These are phyloP conservation scores for Drosophila miranda DNA, from an alignment of 1,140 invertebrate genomes.

Conservation along the genomic window DNA sequence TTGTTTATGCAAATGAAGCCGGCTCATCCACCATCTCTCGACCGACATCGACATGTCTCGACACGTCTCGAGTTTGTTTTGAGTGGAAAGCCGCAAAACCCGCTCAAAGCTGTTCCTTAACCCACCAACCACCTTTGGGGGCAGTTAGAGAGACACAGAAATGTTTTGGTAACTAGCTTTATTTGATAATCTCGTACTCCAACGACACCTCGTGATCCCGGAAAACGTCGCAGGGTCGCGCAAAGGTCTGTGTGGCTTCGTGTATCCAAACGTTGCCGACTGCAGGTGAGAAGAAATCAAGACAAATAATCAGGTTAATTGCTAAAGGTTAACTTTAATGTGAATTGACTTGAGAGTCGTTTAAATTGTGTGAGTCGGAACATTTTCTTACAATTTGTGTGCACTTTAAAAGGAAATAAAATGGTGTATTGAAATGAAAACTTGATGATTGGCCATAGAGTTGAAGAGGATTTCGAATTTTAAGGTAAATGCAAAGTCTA, in stretches of 20 bases:
- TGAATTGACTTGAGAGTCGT: not conserved
- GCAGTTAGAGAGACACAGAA: not conserved
- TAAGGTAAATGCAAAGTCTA: too few relatives aligned
- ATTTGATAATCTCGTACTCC: slow-evolving; percentile 69
- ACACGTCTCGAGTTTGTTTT: slow-evolving; percentile 20
- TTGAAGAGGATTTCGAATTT: too few relatives aligned
- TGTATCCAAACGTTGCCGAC: slow-evolving; percentile 98
- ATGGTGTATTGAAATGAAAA: too few relatives aligned
- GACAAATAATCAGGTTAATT: slow-evolving; percentile 25
- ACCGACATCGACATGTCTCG: not conserved
- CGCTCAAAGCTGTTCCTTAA: slow-evolving; percentile 34
- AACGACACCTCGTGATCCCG: slow-evolving; percentile 71
- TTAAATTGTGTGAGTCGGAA: not conserved
- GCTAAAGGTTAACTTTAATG: slow-evolving; percentile 87
- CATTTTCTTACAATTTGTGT: too few relatives aligned
- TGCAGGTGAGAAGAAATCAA: slow-evolving; percentile 82
- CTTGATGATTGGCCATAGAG: too few relatives aligned
- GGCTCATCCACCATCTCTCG: slow-evolving; percentile 31
- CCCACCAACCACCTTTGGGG: slow-evolving; percentile 13
- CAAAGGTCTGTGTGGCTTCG: slow-evolving; percentile 94
- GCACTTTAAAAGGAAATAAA: too few relatives aligned
- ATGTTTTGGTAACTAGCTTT: slow-evolving; percentile 29
- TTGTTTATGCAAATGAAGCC: slow-evolving; percentile 74
- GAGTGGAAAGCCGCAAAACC: not conserved
- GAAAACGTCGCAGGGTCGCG: slow-evolving; percentile 87